Evolutionary conservation across 2,797 vertebrate species (phyloP).

Genomic region (Coilia nasus): DNA sequence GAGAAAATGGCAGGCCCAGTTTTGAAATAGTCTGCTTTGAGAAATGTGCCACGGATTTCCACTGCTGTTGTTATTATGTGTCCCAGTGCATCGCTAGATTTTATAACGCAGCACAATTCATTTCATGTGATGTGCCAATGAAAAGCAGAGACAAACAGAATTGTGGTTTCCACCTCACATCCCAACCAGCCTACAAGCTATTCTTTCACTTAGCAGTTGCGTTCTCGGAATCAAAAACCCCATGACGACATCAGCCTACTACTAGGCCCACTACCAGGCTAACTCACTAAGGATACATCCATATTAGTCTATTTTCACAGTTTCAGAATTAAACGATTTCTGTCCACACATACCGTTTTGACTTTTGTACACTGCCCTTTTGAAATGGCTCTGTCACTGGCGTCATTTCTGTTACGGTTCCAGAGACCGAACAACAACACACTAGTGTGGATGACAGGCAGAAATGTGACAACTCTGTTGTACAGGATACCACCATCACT

Average conservation of each 20-base stretch:
- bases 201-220: neutral
- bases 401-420: too few relatives aligned
- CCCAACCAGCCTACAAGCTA: neutral
- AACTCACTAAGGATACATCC: too few relatives aligned
- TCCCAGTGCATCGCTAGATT: neutral
- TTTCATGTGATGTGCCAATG: neutral
- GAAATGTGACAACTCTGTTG: too few relatives aligned
- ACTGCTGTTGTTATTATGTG: neutral
- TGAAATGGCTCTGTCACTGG: too few relatives aligned
- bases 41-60: neutral
- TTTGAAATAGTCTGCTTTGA: neutral
- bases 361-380: too few relatives aligned
- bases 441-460: neutral
- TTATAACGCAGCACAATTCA: neutral
- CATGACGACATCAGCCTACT: neutral
- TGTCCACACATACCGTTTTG: too few relatives aligned
- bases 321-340: too few relatives aligned
- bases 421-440: too few relatives aligned
- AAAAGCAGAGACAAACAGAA: neutral
- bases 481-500: neutral
- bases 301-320: too few relatives aligned
- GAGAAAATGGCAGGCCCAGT: neutral
- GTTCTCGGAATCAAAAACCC: neutral
- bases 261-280: too few relatives aligned
- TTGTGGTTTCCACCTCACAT: neutral